These are phyloP conservation scores for Gyrodactylus salaris DNA, from an alignment of 1,140 invertebrate genomes.

Conservation along the genomic window DNA sequence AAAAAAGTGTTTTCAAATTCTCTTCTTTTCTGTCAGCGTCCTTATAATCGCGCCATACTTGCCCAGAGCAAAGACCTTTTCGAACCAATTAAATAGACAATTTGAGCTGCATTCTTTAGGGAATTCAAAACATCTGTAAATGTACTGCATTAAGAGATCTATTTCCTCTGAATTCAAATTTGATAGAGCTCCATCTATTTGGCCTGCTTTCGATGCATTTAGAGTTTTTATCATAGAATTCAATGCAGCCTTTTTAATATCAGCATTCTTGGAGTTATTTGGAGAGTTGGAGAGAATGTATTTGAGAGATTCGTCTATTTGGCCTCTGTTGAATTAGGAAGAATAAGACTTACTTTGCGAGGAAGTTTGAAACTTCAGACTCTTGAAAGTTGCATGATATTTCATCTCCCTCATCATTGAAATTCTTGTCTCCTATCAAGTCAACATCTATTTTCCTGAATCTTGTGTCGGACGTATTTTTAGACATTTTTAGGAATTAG, in stretches of 20 bases:
- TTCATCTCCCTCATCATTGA: not conserved
- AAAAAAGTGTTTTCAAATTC: not conserved
- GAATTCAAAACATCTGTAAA: not conserved
- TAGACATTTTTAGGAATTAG: not conserved
- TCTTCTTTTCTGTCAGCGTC: not conserved
- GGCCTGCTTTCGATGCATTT: not conserved
- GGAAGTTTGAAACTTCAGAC: not conserved
- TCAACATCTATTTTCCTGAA: not conserved
- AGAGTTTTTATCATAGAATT: not conserved
- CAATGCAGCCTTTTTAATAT: not conserved
- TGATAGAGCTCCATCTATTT: not conserved
- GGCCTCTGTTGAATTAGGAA: not conserved
- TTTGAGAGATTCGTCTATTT: not conserved
- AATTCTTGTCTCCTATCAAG: not conserved
- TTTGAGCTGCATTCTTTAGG: not conserved
- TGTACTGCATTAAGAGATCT: not conserved
- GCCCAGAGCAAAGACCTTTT: not conserved
- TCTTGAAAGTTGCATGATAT: not conserved
- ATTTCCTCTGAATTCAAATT: not conserved
- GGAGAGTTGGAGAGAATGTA: not conserved
- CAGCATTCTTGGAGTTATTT: not conserved
- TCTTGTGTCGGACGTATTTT: not conserved
- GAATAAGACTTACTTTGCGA: not conserved
- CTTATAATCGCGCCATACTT: not conserved
- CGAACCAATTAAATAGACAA: not conserved